Evolutionary conservation across 2,113 vertebrate genomes (phyloP), one percentile per base, ranked within the genome.

Genomic region (Taxidea taxus): DNA sequence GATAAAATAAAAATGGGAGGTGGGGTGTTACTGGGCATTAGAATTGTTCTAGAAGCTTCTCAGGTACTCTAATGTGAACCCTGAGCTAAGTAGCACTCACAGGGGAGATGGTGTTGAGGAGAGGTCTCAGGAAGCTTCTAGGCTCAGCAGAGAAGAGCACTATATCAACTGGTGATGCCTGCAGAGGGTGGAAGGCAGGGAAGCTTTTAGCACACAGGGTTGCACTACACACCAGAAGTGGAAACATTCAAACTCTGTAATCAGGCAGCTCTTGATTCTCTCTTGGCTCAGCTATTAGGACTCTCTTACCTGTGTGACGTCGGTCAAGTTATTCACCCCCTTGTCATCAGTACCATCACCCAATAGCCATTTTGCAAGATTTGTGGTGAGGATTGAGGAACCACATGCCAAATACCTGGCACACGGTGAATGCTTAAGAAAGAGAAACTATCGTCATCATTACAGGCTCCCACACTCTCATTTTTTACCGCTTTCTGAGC

Each of bases 171-270:
- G n/a, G 44, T 42, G 21, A 60, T 37, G 44, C 27, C 64, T 39
- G n/a, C 49, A 31, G 1, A 4, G 7, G 42, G 7, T 49, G 9
- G 6, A 56, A 49, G 58, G 58, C 25, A 54, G 49, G 20, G 27
- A 70, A 29, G 6, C 4, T 3, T 13, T 23, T 7, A 14, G n/a
- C 6, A 2, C 1, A 2, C 4, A n/a, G 21, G 31, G 44, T 47
- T 81, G 15, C 23, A 15, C 20, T 12, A 37, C 34, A 27, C 75
- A 31, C 0, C 16, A 14, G 7, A 93, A 62, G 31, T 27, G 20
- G 37, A 37, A 89, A 42, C 34, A 34, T 93, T 56, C 34, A 7
- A 1, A 51, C 39, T 89, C 77, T 51, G 56, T 13, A 95, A 34
- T 74, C 86, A 60, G 75, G 51, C 29, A 21, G 39, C 11, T 64